Evolutionary conservation across 2,888 invertebrate genomes (phyloP).

Genomic region (Leucoma salicis): DNA sequence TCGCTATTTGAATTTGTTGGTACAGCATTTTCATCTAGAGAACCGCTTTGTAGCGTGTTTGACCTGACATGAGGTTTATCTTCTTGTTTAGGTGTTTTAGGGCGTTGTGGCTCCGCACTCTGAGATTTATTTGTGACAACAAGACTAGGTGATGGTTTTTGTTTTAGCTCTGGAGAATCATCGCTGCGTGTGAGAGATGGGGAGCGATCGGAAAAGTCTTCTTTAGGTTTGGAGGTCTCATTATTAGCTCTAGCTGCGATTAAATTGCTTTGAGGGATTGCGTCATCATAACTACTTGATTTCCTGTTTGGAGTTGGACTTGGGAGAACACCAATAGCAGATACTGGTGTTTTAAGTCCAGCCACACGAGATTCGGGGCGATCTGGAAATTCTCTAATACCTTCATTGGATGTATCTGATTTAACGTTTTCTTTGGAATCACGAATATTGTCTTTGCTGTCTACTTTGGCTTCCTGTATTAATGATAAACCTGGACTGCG

Average conservation of each 20-base stretch:
- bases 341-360: constrained; percentile 76
- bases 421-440: constrained; percentile 69
- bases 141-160: constrained; percentile 45
- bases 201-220: constrained; percentile 68
- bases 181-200: constrained; percentile 76
- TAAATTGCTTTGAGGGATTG: constrained; percentile 60
- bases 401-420: constrained; percentile 61
- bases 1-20: too few species aligned
- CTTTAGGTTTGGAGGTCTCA: constrained; percentile 48
- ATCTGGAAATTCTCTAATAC: constrained; percentile 51
- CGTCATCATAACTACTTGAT: constrained; percentile 72
- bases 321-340: constrained; percentile 69
- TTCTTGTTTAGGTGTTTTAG: constrained; percentile 66
- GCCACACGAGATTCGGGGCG: constrained; percentile 74
- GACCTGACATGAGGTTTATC: constrained; percentile 49
- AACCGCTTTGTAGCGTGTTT: too few species aligned
- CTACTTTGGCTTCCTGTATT: constrained; percentile 72
- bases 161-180: constrained; percentile 73
- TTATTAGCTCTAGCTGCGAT: constrained; percentile 39
- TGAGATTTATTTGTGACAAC: constrained; percentile 50
- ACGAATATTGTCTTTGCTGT: constrained; percentile 68
- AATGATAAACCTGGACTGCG: constrained; percentile 68
- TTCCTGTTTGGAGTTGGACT: constrained; percentile 59
- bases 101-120: constrained; percentile 52
- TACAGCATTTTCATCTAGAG: too few species aligned